These are phyloP conservation scores for Pelecanus crispus DNA, from an alignment of 2,113 vertebrate genomes.

Conservation along the genomic window DNA sequence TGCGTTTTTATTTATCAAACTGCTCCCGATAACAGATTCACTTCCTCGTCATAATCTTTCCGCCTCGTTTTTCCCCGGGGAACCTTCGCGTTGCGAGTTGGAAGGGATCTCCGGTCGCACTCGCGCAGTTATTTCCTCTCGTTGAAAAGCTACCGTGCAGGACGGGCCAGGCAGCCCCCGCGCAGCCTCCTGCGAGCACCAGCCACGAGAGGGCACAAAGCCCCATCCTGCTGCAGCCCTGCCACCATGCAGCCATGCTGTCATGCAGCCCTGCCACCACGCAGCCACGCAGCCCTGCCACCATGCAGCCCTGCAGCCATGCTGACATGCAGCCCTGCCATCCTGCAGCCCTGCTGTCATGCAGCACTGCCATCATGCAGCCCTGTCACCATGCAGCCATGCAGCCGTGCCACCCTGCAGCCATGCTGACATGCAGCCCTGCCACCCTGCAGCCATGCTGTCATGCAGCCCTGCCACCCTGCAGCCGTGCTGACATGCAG, in stretches of 20 bases:
- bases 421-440: fast-evolving
- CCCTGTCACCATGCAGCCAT: fast-evolving
- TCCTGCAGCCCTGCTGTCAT: fast-evolving
- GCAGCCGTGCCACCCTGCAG: fast-evolving
- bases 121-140: neutral
- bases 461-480: fast-evolving
- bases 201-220: conserved; percentile 57
- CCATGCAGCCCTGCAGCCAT: too few species aligned
- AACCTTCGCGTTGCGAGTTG: neutral
- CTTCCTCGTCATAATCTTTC: neutral
- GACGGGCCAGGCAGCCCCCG: neutral
- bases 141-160: neutral
- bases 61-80: neutral
- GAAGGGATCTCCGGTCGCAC: neutral
- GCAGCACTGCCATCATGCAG: too few species aligned
- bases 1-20: neutral
- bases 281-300: fast-evolving
- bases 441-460: fast-evolving
- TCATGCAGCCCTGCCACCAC: fast-evolving
- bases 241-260: neutral
- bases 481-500: fast-evolving
- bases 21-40: neutral
- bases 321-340: fast-evolving
- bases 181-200: neutral
- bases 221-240: neutral